Evolutionary conservation across 2,113 vertebrate species (phyloP).

Genomic region (Prochilodus magdalenae): DNA sequence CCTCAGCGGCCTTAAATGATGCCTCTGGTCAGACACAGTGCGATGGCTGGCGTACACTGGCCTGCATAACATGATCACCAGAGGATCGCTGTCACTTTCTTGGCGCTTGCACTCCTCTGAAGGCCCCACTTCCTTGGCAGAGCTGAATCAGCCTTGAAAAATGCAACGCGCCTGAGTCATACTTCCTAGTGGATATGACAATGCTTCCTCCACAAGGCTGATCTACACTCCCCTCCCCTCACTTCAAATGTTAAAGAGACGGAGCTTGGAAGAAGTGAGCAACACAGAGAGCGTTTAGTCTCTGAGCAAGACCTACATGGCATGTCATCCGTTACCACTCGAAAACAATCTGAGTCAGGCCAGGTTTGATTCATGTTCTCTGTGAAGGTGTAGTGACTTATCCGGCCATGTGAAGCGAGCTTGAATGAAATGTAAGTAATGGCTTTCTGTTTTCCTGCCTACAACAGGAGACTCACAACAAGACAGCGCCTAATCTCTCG

Average conservation of each 20-base stretch:
- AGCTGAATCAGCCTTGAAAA: constrained; percentile 79
- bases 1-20: constrained; percentile 22
- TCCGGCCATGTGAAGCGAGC: neutral
- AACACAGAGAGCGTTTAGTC: constrained; percentile 27
- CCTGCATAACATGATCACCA: constrained; percentile 24
- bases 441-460: constrained; percentile 11
- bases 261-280: constrained; percentile 74
- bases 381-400: neutral
- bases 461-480: neutral
- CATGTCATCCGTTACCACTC: constrained; percentile 48
- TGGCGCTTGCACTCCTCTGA: constrained; percentile 27
- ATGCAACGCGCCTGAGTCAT: constrained; percentile 79
- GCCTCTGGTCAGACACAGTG: constrained; percentile 15
- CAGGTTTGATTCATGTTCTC: constrained; percentile 62
- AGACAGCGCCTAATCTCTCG: neutral
- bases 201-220: constrained; percentile 72
- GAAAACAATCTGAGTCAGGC: constrained; percentile 66
- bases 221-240: constrained; percentile 57
- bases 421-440: neutral
- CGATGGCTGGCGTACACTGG: constrained; percentile 8
- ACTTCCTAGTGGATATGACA: constrained; percentile 84
- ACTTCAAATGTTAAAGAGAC: constrained; percentile 58
- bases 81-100: constrained; percentile 40
- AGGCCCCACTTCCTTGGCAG: constrained; percentile 72
- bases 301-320: constrained; percentile 21